Evolutionary conservation across 2,797 vertebrate species (phyloP).

Genomic region (Siniperca undulata): DNA sequence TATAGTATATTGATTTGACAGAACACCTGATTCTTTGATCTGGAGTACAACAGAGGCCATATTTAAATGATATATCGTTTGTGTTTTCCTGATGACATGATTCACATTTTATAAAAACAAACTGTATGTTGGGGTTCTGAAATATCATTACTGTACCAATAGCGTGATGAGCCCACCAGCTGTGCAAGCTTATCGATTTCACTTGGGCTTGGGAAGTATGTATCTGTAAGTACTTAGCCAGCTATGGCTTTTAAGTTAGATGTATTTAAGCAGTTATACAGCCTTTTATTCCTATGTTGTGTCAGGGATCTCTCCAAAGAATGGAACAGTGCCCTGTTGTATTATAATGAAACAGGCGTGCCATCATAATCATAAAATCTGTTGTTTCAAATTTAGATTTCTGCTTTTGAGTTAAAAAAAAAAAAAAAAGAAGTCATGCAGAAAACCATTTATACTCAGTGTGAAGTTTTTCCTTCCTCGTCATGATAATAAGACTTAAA

Average conservation of each 20-base stretch:
- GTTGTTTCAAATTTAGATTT: not conserved
- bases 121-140: constrained; percentile 36
- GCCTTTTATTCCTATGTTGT: constrained; percentile 14
- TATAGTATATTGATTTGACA: not conserved
- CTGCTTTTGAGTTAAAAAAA: not conserved
- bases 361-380: not conserved
- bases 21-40: not conserved
- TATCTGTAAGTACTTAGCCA: constrained; percentile 67
- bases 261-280: constrained; percentile 1
- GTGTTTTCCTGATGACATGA: not conserved
- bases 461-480: not conserved
- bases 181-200: constrained; percentile 64
- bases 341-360: not conserved
- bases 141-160: constrained; percentile 59
- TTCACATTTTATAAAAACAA: constrained; percentile 4
- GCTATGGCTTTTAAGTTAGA: constrained; percentile 22
- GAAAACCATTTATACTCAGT: not conserved
- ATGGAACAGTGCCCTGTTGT: not conserved
- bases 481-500: not conserved
- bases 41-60: not conserved
- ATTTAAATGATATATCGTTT: not conserved
- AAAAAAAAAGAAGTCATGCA: not conserved
- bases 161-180: constrained; percentile 57
- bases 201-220: constrained; percentile 63
- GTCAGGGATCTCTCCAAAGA: constrained; percentile 36